Evolutionary conservation across 30 jellyfish, hydroid and myxozoan genomes (phyloP).

Genomic region (Sanderia malayensis): DNA sequence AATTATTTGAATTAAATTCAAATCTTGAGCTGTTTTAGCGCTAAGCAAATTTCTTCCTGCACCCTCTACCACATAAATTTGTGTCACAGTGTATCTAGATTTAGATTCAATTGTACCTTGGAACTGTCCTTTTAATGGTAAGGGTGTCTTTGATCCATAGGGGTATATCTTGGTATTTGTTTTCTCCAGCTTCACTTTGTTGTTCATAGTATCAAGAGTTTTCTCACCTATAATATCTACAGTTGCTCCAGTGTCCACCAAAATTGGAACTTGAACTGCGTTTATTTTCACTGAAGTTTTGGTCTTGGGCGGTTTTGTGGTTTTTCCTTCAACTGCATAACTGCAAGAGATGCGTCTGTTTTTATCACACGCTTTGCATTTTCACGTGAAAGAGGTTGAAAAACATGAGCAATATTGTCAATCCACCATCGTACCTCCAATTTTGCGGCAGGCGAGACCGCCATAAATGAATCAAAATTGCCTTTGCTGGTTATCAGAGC

Average conservation of each 20-base stretch:
- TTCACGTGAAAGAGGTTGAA: background rate
- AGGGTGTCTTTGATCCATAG: no score
- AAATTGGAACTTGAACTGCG: background rate
- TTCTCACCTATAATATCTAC: background rate
- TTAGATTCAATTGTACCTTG: no score
- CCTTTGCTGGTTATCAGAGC: background rate
- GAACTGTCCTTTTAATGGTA: no score
- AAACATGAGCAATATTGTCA: background rate
- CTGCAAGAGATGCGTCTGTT: slow-evolving; percentile 2
- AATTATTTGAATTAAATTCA: no score
- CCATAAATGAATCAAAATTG: background rate
- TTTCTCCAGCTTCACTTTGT: no score
- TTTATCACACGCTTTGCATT: background rate
- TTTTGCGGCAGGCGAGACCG: background rate
- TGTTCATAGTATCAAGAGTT: background rate
- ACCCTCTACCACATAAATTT: no score
- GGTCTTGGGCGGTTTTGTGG: background rate
- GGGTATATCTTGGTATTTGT: no score
- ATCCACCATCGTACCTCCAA: background rate
- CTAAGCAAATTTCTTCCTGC: no score
- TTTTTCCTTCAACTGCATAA: slow-evolving; percentile 1
- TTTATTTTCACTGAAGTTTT: no score
- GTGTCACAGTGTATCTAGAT: no score
- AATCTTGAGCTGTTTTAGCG: no score
- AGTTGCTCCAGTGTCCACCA: slow-evolving; percentile 1